phyloP scores from a whole-genome alignment of 2,888 invertebrate genomes.

The Aricia artaxerxes region DNA sequence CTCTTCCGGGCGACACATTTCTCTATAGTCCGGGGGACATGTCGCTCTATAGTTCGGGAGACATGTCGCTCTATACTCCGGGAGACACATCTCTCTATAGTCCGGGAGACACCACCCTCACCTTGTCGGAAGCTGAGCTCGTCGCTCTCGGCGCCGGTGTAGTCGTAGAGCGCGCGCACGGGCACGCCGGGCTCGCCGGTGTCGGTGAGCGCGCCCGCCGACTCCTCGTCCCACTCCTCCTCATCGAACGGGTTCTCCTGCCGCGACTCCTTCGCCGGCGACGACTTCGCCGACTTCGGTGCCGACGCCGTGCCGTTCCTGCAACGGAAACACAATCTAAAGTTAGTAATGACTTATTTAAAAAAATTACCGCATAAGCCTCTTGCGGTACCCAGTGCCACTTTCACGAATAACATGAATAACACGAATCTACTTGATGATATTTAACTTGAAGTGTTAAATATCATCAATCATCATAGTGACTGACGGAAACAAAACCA shows the following conservation, averaged over 20 bases:
- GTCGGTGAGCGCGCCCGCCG: conserved; percentile 92
- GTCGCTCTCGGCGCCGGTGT: conserved; percentile 97
- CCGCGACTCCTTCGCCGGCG: conserved; percentile 61
- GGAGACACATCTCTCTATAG: not conserved
- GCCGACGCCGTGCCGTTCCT: conserved; percentile 71
- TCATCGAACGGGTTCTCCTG: conserved; percentile 92
- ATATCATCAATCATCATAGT: no score
- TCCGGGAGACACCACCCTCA: conserved; percentile 51
- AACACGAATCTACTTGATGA: no score
- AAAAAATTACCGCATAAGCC: not conserved
- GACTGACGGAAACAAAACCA: not conserved
- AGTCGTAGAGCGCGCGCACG: conserved; percentile 97
- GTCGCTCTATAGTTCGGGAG: no score
- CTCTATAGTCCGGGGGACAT: no score
- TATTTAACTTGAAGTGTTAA: no score
- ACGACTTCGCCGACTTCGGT: conserved; percentile 66
- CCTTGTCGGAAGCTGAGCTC: conserved; percentile 98
- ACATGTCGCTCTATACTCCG: not conserved
- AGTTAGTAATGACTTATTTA: not conserved
- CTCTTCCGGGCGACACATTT: no score
- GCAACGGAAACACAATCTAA: conserved; percentile 37
- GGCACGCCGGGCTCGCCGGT: conserved; percentile 96
- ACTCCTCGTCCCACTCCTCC: conserved; percentile 91
- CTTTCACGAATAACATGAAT: no score
- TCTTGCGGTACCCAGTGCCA: not conserved